Evolutionary conservation across 2,888 invertebrate species (phyloP).

Genomic region (Synergus itoensis): DNA sequence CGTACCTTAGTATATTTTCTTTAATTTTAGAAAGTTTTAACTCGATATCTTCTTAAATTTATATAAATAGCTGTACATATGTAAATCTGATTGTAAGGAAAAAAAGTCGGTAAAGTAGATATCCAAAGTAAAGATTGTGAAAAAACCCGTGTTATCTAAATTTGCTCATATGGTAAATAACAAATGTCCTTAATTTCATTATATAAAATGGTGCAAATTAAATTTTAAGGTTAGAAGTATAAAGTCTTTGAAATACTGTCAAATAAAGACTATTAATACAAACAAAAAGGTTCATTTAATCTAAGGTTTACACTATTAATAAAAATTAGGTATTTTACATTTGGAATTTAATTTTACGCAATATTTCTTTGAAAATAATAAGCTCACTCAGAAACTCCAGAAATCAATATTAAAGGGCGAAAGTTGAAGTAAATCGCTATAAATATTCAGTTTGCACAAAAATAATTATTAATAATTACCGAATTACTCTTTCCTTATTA

Average conservation of each 20-base stretch:
- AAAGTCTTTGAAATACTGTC: background rate
- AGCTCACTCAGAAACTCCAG: background rate
- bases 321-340: background rate
- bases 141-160: no score
- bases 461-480: background rate
- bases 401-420: background rate
- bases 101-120: no score
- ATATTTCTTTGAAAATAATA: background rate
- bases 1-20: no score
- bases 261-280: background rate
- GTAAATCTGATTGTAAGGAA: no score
- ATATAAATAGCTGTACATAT: no score
- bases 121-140: no score
- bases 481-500: background rate
- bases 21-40: no score
- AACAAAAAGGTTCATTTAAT: background rate
- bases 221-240: slow-evolving; percentile 45
- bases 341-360: background rate
- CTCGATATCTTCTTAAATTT: no score
- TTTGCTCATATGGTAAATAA: no score
- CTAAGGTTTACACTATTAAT: background rate
- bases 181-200: background rate
- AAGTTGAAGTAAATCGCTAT: background rate
- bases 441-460: background rate
- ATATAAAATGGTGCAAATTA: slow-evolving; percentile 42